A percentile compares a stretch with the other conserved stretches of the same genome.
Evolutionary conservation across 2,797 vertebrate species (phyloP).

Genomic region (Brotula barbata): DNA sequence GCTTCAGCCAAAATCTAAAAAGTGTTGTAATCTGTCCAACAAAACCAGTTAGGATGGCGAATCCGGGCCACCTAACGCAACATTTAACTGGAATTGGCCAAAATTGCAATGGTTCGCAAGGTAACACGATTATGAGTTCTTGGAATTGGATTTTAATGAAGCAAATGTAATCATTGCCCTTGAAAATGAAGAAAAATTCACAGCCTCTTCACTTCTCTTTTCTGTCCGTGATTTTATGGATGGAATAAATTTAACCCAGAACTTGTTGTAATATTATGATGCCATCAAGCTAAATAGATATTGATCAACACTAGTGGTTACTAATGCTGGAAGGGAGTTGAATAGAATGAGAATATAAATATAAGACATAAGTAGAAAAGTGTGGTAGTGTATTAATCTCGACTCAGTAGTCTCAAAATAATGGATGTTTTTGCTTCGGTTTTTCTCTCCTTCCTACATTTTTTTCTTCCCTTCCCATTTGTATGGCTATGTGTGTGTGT

Average conservation of each 20-base stretch:
- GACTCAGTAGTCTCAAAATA: constrained; percentile 21
- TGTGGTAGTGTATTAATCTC: constrained; percentile 15
- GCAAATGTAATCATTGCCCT: constrained; percentile 60
- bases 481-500: too few species aligned
- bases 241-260: too few species aligned
- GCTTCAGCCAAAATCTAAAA: constrained; percentile 23
- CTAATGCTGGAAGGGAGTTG: constrained; percentile 2
- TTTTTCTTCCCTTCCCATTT: background rate
- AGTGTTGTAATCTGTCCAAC: constrained; percentile 34
- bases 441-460: background rate
- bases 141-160: constrained; percentile 63
- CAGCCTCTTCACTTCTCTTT: constrained; percentile 11
- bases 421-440: constrained; percentile 17
- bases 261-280: constrained; percentile 1
- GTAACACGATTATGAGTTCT: constrained; percentile 53
- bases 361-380: constrained; percentile 11
- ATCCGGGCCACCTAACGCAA: constrained; percentile 43
- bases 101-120: constrained; percentile 45
- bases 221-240: too few species aligned
- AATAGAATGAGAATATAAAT: constrained; percentile 14
- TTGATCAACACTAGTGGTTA: constrained; percentile 22
- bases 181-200: constrained; percentile 47
- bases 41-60: constrained; percentile 31
- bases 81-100: constrained; percentile 48
- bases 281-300: constrained; percentile 14